Percentiles rank a stretch among this genome's conserved stretches.
phyloP scores from a whole-genome alignment of 2,888 invertebrate species.

The Epistrophella euchroma region DNA sequence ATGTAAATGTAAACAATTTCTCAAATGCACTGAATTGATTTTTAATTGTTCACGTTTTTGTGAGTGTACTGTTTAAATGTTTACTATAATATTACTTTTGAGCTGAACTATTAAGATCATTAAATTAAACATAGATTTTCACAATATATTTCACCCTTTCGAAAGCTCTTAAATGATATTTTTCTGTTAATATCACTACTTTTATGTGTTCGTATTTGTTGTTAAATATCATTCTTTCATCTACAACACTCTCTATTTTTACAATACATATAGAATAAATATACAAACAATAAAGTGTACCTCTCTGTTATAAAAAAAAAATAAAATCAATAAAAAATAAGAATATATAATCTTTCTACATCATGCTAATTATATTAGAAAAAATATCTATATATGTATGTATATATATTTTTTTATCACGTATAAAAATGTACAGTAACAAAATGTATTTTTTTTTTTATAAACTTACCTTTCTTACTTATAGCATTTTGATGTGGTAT shows the following conservation, averaged over 20 bases:
- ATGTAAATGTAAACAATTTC: too few species aligned
- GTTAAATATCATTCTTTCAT: constrained; percentile 47
- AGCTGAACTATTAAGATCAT: too few species aligned
- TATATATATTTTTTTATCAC: constrained; percentile 24
- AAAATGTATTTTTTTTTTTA: constrained; percentile 53
- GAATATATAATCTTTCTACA: constrained; percentile 63
- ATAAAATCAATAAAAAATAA: constrained; percentile 5
- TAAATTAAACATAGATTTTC: background rate
- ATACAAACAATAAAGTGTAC: constrained; percentile 35
- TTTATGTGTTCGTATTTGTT: constrained; percentile 40
- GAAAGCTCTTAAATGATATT: constrained; percentile 46
- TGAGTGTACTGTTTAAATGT: too few species aligned
- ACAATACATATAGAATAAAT: constrained; percentile 24
- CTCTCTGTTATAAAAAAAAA: constrained; percentile 38
- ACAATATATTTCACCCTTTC: background rate
- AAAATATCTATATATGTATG: constrained; percentile 49
- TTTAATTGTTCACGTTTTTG: too few species aligned
- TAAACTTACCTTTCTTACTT: constrained; percentile 68
- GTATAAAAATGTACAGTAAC: constrained; percentile 75
- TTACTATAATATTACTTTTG: too few species aligned
- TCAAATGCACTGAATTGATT: too few species aligned
- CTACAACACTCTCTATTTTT: constrained; percentile 58
- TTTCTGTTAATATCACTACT: constrained; percentile 61
- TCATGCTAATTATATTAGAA: constrained; percentile 70
- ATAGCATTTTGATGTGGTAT: constrained; percentile 33